Evolutionary conservation across 2,797 vertebrate species (phyloP).

Genomic region (Paratrypauchen microcephalus): DNA sequence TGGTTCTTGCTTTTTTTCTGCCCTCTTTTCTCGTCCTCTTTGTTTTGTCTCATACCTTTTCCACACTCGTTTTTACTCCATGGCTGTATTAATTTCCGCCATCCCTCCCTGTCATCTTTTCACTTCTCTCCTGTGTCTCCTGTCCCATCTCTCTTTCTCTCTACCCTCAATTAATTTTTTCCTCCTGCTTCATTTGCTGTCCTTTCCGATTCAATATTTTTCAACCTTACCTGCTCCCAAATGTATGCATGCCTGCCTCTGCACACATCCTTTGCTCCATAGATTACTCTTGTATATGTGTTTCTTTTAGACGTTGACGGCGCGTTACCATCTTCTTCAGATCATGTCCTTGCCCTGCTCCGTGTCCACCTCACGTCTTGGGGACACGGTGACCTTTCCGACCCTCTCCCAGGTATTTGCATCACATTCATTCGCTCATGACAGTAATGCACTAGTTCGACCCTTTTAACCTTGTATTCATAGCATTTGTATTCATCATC

Average conservation of each 20-base stretch:
- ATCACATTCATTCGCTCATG: slow-evolving; percentile 41
- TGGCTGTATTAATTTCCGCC: slow-evolving; percentile 47
- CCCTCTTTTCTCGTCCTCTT: slow-evolving; percentile 28
- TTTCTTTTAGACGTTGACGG: slow-evolving; percentile 61
- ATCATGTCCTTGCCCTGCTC: slow-evolving; percentile 68
- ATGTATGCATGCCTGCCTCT: slow-evolving; percentile 33
- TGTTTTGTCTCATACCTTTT: slow-evolving; percentile 57
- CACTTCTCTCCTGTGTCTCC: slow-evolving; percentile 26
- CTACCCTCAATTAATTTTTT: slow-evolving; percentile 74
- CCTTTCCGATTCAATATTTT: slow-evolving; percentile 69
- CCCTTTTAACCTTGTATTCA: slow-evolving; percentile 28
- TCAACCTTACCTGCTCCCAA: slow-evolving; percentile 58
- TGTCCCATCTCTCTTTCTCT: slow-evolving; percentile 57
- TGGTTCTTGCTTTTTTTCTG: slow-evolving; percentile 42
- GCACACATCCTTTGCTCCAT: slow-evolving; percentile 28
- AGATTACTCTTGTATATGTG: slow-evolving; percentile 28
- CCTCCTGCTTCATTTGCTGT: slow-evolving; percentile 70
- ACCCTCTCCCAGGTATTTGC: slow-evolving; percentile 57
- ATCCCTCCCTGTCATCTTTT: slow-evolving; percentile 36
- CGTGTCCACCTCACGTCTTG: slow-evolving; percentile 61
- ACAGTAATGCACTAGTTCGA: slow-evolving; percentile 35
- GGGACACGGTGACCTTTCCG: slow-evolving; percentile 66
- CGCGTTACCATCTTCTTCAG: slow-evolving; percentile 65
- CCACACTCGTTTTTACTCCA: slow-evolving; percentile 38
- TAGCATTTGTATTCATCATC: slow-evolving; percentile 24